phyloP scores from a whole-genome alignment of 1,140 invertebrate species.

The Psix sp. region DNA sequence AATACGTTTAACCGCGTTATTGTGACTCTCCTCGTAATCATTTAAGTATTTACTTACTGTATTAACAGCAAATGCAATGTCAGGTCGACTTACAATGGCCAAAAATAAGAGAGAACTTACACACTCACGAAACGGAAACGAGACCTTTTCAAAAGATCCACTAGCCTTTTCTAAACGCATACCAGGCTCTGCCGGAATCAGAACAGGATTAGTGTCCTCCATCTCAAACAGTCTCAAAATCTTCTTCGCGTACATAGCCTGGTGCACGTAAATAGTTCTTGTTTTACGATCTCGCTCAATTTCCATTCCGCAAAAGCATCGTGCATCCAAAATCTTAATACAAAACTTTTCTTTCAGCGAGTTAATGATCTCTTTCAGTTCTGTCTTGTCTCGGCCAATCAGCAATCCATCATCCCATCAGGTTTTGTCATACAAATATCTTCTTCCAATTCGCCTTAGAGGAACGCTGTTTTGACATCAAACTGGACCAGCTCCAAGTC shows the following conservation, averaged over 20 bases:
- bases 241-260: conserved; percentile 6
- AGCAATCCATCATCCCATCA: conserved; percentile 59
- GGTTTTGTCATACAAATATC: conserved; percentile 26
- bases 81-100: conserved; percentile 18
- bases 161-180: conserved; percentile 5
- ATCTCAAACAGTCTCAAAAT: conserved; percentile 34
- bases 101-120: conserved; percentile 25
- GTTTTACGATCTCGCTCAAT: conserved; percentile 14
- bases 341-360: not conserved
- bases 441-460: conserved; percentile 20
- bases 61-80: conserved; percentile 10
- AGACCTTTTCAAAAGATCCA: conserved; percentile 31
- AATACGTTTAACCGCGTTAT: conserved; percentile 13
- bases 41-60: conserved; percentile 11
- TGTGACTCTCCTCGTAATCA: conserved; percentile 14
- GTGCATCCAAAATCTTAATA: conserved; percentile 2
- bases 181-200: conserved; percentile 23
- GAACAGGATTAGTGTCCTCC: conserved; percentile 9
- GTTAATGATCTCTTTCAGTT: conserved; percentile 6
- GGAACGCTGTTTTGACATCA: too few relatives aligned
- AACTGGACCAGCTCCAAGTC: conserved; percentile 20
- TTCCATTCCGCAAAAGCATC: conserved; percentile 37
- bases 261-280: conserved; percentile 12
- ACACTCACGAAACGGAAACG: conserved; percentile 23
- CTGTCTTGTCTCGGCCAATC: conserved; percentile 18